Evolutionary conservation across 1,140 invertebrate genomes (phyloP), one percentile per base, ranked within the genome.

Genomic region (Diplogasteroides magnus): DNA sequence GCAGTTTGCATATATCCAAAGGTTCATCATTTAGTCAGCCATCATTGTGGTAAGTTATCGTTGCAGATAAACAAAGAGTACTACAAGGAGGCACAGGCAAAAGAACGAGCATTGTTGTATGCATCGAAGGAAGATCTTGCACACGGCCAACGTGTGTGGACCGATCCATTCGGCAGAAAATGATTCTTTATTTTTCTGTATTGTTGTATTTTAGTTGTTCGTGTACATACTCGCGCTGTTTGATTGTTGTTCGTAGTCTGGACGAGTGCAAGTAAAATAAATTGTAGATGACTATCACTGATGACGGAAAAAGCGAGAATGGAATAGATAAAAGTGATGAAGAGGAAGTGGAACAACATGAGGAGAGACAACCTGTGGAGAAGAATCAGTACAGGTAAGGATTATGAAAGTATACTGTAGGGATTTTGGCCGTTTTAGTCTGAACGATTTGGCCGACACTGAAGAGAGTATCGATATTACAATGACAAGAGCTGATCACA

Each of bases 111-210:
- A 2, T 3, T 63, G 56, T 27, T 72, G n/a, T 55, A 67, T 31
- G 67, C 69, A 14, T 68, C 69, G 2, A 59, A 69, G 1, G 73
- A 74, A 64, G 66, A 74, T 26, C 57, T 69, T 32, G 73, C 73
- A 31, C 57, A 67, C 23, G 31, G 48, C 1, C 73, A 74, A 37
- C 58, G 61, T 55, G 69, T 71, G 2, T 74, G 73, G 73, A 56
- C 61, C 29, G 73, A 74, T 62, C 73, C 73, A 14, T 75, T 75
- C 58, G 68, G 65, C 1, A 60, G 73, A 31, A 76, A 73, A 62
- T 76, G 37, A 65, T 13, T 55, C 14, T 2, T n/a, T n/a, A n/a
- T 1, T 32, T 31, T 32, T 67, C 1, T n/a, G 13, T 13, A 1
- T 28, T 0, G 13, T 29, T 67, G 19, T 19, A 32, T 68, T 25